Base-by-base conservation (phyloP, 2,888 invertebrate genomes). In the Clunio marinus region DNA sequence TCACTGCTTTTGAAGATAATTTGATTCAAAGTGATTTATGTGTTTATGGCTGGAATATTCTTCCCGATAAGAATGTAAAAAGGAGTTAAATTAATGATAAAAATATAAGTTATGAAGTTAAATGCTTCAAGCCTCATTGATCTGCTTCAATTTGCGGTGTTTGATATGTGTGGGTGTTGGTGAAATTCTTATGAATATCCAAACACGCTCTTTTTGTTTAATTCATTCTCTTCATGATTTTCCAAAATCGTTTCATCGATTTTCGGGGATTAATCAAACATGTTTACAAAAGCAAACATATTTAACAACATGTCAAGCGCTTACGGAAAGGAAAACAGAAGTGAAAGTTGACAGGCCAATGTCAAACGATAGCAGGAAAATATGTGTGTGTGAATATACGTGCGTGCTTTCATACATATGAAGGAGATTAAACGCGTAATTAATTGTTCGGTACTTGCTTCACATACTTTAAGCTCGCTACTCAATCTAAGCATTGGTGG, bases 271-370 rank as follows among this genome's bases (percentile, higher is more conserved):
- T 15, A 41, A 41, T 41, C 41, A 10, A 41, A 41, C 41, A 41
- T 5, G 10, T 41, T n/a, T 10, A 41, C 15, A 15, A 8, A 8
- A 20, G 51, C 22, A 51, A 51, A 51, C 32, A 51, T 51, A 20
- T 41, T 41, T 41, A 41, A 3, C 3, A 51, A 17, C 22, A 22
- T 51, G 51, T 51, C 51, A 17, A 22, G 17, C 17, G 7, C 15
- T 4, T 20, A 17, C 20, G 15, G 17, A 51, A 15, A 41, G n/a
- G 51, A n/a, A n/a, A n/a, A n/a, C n/a, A n/a, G n/a, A n/a, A n/a
- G n/a, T n/a, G n/a, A n/a, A n/a, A n/a, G n/a, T 5, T 20, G 60
- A 2, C 63, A 63, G 46, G 63, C 46, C 63, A 63, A 46, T 46
- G 63, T 63, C 46, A 63, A 46, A 62, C n/a, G 7, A n/a, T 32